Conservation (phyloP, 2,888 invertebrate genomes). For the Chrysotoxum bicinctum region DNA sequence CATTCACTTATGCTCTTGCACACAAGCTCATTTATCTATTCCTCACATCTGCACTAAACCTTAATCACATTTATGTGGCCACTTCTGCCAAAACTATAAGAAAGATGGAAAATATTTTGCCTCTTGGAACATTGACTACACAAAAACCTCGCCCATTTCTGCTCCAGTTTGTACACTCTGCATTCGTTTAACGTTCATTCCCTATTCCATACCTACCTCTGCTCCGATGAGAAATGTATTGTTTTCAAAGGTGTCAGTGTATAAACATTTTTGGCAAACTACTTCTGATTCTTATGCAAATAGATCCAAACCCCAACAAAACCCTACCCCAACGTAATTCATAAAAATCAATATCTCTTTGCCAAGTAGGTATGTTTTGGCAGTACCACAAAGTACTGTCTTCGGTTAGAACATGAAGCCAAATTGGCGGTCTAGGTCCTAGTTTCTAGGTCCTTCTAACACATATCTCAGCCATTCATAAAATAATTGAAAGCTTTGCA, state of each 20-base stretch:
- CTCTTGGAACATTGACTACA: neutral
- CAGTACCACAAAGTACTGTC: slow-evolving; percentile 27
- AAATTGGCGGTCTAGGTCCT: slow-evolving; percentile 34
- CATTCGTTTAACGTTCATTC: neutral
- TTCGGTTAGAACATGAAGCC: slow-evolving; percentile 31
- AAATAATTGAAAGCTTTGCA: slow-evolving; percentile 55
- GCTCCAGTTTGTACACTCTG: neutral
- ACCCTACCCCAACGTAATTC: slow-evolving; percentile 12
- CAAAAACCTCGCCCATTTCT: neutral
- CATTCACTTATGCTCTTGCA: slow-evolving; percentile 8
- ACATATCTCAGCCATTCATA: slow-evolving; percentile 22
- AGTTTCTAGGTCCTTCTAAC: neutral
- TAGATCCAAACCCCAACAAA: neutral
- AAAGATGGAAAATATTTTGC: slow-evolving; percentile 48
- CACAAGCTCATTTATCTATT: slow-evolving; percentile 46
- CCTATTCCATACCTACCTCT: neutral
- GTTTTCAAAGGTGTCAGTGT: slow-evolving; percentile 55
- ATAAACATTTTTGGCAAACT: slow-evolving; percentile 56
- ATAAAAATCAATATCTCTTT: slow-evolving; percentile 50
- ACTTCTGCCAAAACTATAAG: slow-evolving; percentile 48
- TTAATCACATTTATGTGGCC: slow-evolving; percentile 56
- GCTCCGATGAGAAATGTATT: slow-evolving; percentile 44
- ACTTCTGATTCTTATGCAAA: neutral
- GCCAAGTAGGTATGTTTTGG: slow-evolving; percentile 46
- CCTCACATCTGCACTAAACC: slow-evolving; percentile 50